Percentiles rank a stretch among this genome's conserved stretches.
Conservation (phyloP, 2,797 vertebrate genomes). For the Periophthalmus magnuspinnatus region DNA sequence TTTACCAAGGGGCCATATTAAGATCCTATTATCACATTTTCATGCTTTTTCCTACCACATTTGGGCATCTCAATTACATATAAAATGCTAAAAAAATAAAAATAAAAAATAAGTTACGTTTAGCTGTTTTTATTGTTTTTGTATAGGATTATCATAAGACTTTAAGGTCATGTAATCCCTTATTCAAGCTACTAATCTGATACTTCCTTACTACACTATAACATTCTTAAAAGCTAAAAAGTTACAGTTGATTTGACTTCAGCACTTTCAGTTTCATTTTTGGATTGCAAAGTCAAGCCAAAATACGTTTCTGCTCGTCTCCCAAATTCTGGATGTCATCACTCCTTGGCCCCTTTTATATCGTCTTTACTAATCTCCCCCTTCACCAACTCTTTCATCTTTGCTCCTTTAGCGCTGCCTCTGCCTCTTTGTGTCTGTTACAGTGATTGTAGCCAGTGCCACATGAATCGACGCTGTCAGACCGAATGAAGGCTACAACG, state of each 20-base stretch:
- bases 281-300: neutral
- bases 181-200: too few species aligned
- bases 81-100: too few species aligned
- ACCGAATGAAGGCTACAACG: slow-evolving; percentile 24
- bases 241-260: neutral
- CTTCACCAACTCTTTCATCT: slow-evolving; percentile 42
- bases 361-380: slow-evolving; percentile 28
- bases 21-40: too few species aligned
- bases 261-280: slow-evolving; percentile 11
- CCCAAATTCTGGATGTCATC: slow-evolving; percentile 22
- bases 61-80: too few species aligned
- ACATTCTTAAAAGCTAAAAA: neutral
- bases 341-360: slow-evolving; percentile 18
- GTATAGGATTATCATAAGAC: too few species aligned
- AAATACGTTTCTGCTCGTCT: slow-evolving; percentile 25
- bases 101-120: too few species aligned
- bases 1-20: too few species aligned
- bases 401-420: slow-evolving; percentile 11
- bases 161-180: too few species aligned
- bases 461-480: slow-evolving; percentile 22
- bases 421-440: slow-evolving; percentile 18
- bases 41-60: too few species aligned
- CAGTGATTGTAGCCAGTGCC: slow-evolving; percentile 3
- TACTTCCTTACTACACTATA: too few species aligned
- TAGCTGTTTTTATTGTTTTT: too few species aligned